Base-by-base conservation (phyloP, 2,113 vertebrate species). In the Actenoides lindsayi region DNA sequence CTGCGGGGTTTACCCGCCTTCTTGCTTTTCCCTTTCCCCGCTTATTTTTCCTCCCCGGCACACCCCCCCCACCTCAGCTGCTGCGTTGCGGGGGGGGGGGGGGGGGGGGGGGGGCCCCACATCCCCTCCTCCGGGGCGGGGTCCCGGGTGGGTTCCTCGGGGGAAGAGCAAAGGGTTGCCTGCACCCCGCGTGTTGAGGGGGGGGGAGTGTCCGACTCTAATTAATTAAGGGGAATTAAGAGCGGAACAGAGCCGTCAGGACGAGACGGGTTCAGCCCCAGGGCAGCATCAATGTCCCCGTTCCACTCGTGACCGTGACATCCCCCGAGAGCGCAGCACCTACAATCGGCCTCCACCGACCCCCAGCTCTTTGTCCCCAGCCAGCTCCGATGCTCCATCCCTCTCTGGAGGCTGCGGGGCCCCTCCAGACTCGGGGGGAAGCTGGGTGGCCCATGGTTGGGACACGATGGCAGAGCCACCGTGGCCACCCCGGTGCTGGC, bases 311-410 rank as follows among this genome's bases (percentile, higher is more conserved):
- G 78, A 54, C 50, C 2, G 53, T 51, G 77, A 65, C 77, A 41
- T 50, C 39, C 41, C 56, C 2, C 9, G n/a, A 3, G 35, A 65
- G 63, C 57, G 48, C 53, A 9, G 33, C 74, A 35, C 28, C 60
- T 41, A 13, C 59, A 2, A 7, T 4, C 6, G 0, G 53, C 24
- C 33, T 6, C 30, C 17, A 0, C 6, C 1, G 2, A 2, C 18
- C 51, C 27, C 18, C 35, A 6, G 10, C 39, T 39, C 48, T 11
- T 21, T 7, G 27, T n/a, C 23, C 77, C 78, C 68, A 7, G 11
- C 37, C 50, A 7, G 20, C 3, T n/a, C 24, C 11, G 0, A 30
- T 2, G 54, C 44, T 56, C 54, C 2, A 1, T 6, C 35, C 35
- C 46, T 24, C 16, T 2, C 1, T 7, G 17, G n/a, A 4, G 27